Evolutionary conservation across 2,113 vertebrate genomes (phyloP), one percentile per base, ranked within the genome.

Genomic region (Mustela lutreola): DNA sequence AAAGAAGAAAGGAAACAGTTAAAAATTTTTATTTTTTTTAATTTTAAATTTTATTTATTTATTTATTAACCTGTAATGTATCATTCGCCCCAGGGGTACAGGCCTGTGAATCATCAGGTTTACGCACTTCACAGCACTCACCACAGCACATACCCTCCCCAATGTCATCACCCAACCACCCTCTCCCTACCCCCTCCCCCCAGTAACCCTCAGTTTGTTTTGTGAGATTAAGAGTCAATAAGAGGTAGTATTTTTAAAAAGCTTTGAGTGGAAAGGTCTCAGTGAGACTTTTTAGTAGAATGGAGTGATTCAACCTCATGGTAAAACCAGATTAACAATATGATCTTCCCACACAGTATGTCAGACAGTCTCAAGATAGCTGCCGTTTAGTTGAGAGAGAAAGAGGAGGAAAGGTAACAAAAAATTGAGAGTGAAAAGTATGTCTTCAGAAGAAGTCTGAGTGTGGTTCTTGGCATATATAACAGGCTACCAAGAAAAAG

Each of bases 21-120:
- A 86, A 60, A 39, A 92, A 96, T 60, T 73, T 60, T 67, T 53
- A 94, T 89, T 96, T 96, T 91, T 42, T 48, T 50, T 50, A 14
- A 50, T 50, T 50, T 53, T 56, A 4, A 18, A 56, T 56, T 53
- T 42, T 42, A 48, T 48, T 48, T 53, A 18, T 53, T 56, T 56
- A 5, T 56, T 56, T 56, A 56, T 56, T 53, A 53, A 15, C 4
- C 16, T 16, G 50, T 53, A 53, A 53, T 53, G 15, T 53, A 53
- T 53, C 15, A 53, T 53, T 53, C 1, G 15, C 50, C 50, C 50
- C 50, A 53, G 50, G 50, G 15, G 15, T 53, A 53, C 50, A 53
- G 50, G 50, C 16, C 50, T 53, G 15, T 53, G 50, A 53, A 53
- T 16, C 14, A 4, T 15, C 50, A 53, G 50, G 50, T 53, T 53